These are phyloP conservation scores for Pseudochirops cupreus DNA, from an alignment of 2,797 vertebrate species.

Conservation along the genomic window DNA sequence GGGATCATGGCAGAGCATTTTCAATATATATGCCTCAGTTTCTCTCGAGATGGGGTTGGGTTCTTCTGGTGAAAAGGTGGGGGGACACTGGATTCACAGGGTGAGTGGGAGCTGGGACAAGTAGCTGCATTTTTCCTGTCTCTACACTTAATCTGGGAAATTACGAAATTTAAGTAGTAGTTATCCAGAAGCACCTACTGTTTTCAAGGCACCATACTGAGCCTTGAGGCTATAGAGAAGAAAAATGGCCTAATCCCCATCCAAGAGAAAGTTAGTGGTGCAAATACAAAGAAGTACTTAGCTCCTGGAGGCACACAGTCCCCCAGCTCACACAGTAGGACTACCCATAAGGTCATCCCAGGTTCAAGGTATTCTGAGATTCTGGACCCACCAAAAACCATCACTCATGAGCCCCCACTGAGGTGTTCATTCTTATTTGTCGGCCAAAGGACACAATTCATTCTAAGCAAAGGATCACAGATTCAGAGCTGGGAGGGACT, in stretches of 20 bases:
- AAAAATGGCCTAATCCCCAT: neutral
- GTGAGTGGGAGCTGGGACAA: too few relatives aligned
- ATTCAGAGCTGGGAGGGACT: neutral
- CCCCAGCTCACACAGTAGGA: neutral
- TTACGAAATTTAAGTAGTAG: neutral
- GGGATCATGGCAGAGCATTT: too few relatives aligned
- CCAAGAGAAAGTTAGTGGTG: neutral
- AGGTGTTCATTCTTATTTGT: neutral
- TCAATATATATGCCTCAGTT: too few relatives aligned
- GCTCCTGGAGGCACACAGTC: neutral
- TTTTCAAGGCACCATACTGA: neutral
- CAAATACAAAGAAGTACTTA: too few relatives aligned
- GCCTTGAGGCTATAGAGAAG: neutral
- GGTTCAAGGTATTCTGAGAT: neutral
- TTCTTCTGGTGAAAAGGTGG: too few relatives aligned
- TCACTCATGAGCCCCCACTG: neutral
- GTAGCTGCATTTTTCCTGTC: too few relatives aligned
- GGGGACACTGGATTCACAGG: too few relatives aligned
- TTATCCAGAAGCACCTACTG: neutral
- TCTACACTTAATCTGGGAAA: neutral
- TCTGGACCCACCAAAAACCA: neutral
- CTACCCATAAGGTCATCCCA: neutral
- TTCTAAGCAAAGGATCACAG: neutral
- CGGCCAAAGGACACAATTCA: too few relatives aligned
- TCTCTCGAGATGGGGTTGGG: too few relatives aligned